Percentiles rank a stretch among this genome's conserved stretches.
phyloP scores from a whole-genome alignment of 2,797 vertebrate species.

The Cossypha polioptera region DNA sequence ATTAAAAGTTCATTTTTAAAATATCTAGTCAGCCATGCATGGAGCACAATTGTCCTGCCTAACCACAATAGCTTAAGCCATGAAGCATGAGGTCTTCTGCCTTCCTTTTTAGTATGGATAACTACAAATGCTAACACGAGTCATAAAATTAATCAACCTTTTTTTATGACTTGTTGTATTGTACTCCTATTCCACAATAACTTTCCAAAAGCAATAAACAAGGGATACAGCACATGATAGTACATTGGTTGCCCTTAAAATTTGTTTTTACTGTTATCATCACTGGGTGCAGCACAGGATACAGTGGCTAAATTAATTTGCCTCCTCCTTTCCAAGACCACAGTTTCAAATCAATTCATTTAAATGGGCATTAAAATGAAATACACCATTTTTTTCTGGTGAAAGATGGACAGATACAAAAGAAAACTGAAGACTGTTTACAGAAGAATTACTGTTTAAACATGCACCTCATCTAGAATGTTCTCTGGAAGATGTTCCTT shows the following conservation, averaged over 20 bases:
- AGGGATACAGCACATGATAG: background rate
- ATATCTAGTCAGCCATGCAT: background rate
- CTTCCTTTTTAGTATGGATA: background rate
- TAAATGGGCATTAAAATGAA: background rate
- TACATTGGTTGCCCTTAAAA: background rate
- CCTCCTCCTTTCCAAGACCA: background rate
- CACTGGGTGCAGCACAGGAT: background rate
- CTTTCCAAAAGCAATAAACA: slow-evolving; percentile 25
- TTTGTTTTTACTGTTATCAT: background rate
- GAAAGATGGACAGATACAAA: background rate
- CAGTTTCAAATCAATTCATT: background rate
- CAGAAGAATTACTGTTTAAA: background rate
- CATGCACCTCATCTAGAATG: background rate
- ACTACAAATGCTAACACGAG: background rate
- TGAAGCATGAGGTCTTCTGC: background rate
- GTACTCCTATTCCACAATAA: background rate
- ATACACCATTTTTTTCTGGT: background rate
- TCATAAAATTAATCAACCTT: slow-evolving; percentile 34
- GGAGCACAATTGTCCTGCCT: background rate
- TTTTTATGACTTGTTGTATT: slow-evolving; percentile 2
- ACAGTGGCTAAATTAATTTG: background rate
- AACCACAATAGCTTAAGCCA: background rate
- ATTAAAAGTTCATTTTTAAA: background rate
- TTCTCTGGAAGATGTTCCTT: background rate
- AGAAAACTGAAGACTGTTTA: background rate